Percentiles rank a stretch among this genome's conserved stretches.
Evolutionary conservation across 1,140 invertebrate species (phyloP).

Genomic region (Littorina saxatilis): DNA sequence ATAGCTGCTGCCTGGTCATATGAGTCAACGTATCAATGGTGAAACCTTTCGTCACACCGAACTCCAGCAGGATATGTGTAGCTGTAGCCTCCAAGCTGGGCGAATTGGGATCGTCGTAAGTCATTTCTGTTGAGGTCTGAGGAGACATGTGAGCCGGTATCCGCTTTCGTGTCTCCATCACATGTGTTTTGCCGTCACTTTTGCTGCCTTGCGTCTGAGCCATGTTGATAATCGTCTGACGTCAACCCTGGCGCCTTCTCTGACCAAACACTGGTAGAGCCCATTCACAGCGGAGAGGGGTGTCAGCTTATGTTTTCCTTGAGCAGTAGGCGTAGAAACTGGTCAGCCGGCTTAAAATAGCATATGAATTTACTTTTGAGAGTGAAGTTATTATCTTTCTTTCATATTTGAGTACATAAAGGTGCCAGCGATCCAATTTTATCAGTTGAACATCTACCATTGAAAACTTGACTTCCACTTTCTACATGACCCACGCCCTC

Average conservation of each 20-base stretch:
- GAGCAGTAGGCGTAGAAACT: background rate
- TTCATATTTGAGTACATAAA: too few relatives aligned
- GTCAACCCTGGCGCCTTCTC: conserved; percentile 50
- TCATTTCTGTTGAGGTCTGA: conserved; percentile 44
- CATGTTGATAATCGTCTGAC: conserved; percentile 62
- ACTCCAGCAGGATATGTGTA: conserved; percentile 54
- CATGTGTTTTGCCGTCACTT: conserved; percentile 44
- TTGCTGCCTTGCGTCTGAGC: conserved; percentile 49
- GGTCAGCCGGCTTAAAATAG: background rate
- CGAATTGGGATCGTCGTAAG: conserved; percentile 46
- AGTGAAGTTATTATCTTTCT: too few relatives aligned
- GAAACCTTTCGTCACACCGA: conserved; percentile 57
- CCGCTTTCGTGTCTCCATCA: conserved; percentile 48
- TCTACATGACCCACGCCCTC: background rate
- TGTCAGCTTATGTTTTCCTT: conserved; percentile 5
- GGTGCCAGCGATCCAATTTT: too few relatives aligned
- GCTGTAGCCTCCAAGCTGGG: conserved; percentile 49
- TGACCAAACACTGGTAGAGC: conserved; percentile 24
- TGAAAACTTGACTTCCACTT: too few relatives aligned
- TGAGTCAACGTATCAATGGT: conserved; percentile 53
- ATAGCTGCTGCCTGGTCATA: conserved; percentile 56
- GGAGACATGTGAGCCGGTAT: conserved; percentile 46
- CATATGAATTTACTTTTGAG: too few relatives aligned
- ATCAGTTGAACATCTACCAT: too few relatives aligned
- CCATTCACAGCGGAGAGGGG: conserved; percentile 12